phyloP scores from a whole-genome alignment of 2,113 vertebrate genomes.

The Bolborhynchus lineola region DNA sequence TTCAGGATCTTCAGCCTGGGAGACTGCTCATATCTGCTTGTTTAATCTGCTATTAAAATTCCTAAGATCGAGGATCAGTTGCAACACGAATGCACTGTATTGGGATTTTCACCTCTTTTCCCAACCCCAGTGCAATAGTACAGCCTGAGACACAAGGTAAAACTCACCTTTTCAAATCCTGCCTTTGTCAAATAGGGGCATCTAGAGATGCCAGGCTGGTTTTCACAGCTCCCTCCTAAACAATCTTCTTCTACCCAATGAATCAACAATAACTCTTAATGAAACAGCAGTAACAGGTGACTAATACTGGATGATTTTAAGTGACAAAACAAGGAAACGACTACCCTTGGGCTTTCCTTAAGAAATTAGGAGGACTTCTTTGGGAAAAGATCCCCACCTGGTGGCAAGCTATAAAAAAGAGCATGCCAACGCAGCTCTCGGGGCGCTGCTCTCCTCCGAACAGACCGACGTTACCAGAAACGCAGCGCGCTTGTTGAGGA shows the following conservation, averaged over 20 bases:
- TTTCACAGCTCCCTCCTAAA: not conserved
- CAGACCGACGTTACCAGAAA: not conserved
- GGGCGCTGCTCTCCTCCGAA: not conserved
- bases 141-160: not conserved
- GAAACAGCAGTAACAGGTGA: not conserved
- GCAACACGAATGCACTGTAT: not conserved
- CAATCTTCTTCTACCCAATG: fast-evolving
- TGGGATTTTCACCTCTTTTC: not conserved
- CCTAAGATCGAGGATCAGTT: not conserved
- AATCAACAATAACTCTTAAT: not conserved
- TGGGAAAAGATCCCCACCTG: constrained; percentile 65
- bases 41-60: not conserved
- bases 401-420: constrained; percentile 18
- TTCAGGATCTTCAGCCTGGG: not conserved
- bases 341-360: not conserved
- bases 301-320: not conserved
- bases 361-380: not conserved
- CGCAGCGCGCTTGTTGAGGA: fast-evolving
- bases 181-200: not conserved
- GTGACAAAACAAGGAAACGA: not conserved
- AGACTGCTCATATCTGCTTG: not conserved
- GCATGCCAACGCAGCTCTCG: not conserved
- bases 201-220: not conserved
- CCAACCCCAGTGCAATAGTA: not conserved
- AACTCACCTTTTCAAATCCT: not conserved